Evolutionary conservation across 2,113 vertebrate genomes (phyloP).

Genomic region (Cavia aperea): DNA sequence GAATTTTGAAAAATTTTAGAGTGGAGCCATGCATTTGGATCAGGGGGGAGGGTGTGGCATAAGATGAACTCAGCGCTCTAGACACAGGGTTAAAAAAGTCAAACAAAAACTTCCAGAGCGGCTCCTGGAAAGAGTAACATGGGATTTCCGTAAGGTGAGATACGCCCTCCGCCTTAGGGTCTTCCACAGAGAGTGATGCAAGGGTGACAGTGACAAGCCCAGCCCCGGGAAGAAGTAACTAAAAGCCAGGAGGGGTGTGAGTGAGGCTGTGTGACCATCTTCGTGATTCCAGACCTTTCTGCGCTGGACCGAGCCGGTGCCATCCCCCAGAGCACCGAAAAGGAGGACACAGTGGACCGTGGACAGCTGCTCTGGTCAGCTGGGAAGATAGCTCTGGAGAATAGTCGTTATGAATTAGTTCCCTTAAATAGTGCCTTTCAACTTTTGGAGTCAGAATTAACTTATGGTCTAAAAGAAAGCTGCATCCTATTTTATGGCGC

Average conservation of each 20-base stretch:
- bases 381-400: background rate
- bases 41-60: rapidly evolving
- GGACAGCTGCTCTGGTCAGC: background rate
- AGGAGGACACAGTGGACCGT: rapidly evolving
- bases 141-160: rapidly evolving
- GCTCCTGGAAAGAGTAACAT: background rate
- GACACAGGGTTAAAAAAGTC: too few species aligned
- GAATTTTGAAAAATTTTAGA: background rate
- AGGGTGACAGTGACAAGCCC: rapidly evolving
- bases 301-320: rapidly evolving
- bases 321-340: rapidly evolving
- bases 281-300: too few species aligned
- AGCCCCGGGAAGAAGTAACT: rapidly evolving
- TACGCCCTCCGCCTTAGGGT: rapidly evolving
- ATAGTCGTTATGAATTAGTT: background rate
- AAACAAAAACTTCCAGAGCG: rapidly evolving
- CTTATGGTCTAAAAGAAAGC: background rate
- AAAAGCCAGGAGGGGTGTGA: background rate
- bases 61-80: rapidly evolving
- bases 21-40: rapidly evolving
- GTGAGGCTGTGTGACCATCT: too few species aligned
- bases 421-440: conserved; percentile 8
- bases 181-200: background rate
- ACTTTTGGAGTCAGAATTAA: background rate
- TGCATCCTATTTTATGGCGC: background rate